Evolutionary conservation across 2,797 vertebrate species (phyloP).

Genomic region (Nasua narica): DNA sequence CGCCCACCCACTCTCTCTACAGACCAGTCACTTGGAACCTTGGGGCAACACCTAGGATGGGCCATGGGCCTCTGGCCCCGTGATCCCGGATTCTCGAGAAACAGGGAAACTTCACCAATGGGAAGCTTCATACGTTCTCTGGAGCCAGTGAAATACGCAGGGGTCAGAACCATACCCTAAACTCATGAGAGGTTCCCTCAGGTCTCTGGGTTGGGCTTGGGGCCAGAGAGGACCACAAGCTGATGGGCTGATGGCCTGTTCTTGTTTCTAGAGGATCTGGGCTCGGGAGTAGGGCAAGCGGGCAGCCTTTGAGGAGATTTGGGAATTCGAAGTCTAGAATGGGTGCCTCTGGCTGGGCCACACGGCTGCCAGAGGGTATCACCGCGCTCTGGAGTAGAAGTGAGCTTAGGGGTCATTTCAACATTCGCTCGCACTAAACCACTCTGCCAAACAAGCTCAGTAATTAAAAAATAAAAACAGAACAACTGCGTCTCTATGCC

Average conservation of each 20-base stretch:
- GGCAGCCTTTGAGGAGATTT: not conserved
- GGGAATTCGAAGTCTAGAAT: not conserved
- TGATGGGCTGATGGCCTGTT: not conserved
- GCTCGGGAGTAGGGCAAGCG: not conserved
- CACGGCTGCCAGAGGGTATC: not conserved
- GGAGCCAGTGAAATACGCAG: not conserved
- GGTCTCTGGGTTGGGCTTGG: not conserved
- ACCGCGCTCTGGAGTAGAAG: not conserved
- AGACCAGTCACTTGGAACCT: not conserved
- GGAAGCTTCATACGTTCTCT: not conserved
- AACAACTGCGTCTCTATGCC: not conserved
- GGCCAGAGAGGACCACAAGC: not conserved
- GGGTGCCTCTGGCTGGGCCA: not conserved
- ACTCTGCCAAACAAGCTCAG: not conserved
- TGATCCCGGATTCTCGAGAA: not conserved
- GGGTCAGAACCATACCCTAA: not conserved
- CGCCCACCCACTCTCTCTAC: not conserved
- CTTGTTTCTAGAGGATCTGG: not conserved
- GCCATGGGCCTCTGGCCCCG: too few species aligned
- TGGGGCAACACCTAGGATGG: not conserved
- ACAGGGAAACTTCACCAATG: not conserved
- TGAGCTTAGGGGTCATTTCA: not conserved
- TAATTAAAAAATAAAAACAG: not conserved
- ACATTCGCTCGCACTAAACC: not conserved
- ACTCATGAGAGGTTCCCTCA: not conserved